These are phyloP conservation scores for Bombus confusus DNA, from an alignment of 1,140 invertebrate genomes.

Conservation along the genomic window DNA sequence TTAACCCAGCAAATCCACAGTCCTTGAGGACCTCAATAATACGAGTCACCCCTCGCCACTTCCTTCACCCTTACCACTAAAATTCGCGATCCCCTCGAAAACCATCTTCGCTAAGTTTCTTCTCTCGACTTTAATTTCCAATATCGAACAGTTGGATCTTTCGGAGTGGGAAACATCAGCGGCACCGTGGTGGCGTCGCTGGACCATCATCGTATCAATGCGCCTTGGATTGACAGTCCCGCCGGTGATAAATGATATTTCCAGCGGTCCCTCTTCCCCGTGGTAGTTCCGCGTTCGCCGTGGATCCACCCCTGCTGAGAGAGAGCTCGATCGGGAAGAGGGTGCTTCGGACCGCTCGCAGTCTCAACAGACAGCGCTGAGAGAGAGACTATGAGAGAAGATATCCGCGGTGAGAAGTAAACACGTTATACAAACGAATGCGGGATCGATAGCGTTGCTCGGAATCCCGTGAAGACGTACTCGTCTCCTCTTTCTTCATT, in stretches of 20 bases:
- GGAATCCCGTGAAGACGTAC: conserved; percentile 1
- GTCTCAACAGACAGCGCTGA: conserved; percentile 32
- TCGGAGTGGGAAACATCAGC: conserved; percentile 40
- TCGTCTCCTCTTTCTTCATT: background rate
- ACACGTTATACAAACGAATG: conserved; percentile 74
- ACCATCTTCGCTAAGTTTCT: too few relatives aligned
- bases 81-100: background rate
- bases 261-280: conserved; percentile 58
- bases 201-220: conserved; percentile 79
- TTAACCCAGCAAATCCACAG: background rate
- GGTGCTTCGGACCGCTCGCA: conserved; percentile 52
- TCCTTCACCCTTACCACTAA: background rate
- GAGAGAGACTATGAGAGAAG: conserved; percentile 57
- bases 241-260: conserved; percentile 79
- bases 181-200: conserved; percentile 72
- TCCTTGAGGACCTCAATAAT: background rate
- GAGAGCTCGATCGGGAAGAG: conserved; percentile 58
- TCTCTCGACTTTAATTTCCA: conserved; percentile 43
- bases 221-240: conserved; percentile 78
- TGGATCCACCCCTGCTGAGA: conserved; percentile 70
- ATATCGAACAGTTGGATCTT: conserved; percentile 18
- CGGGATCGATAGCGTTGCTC: conserved; percentile 67
- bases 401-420: conserved; percentile 74
- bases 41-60: background rate
- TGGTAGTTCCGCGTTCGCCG: conserved; percentile 41